Base-by-base conservation (phyloP, 1,140 invertebrate genomes). In the Leptopilina clavipes region DNA sequence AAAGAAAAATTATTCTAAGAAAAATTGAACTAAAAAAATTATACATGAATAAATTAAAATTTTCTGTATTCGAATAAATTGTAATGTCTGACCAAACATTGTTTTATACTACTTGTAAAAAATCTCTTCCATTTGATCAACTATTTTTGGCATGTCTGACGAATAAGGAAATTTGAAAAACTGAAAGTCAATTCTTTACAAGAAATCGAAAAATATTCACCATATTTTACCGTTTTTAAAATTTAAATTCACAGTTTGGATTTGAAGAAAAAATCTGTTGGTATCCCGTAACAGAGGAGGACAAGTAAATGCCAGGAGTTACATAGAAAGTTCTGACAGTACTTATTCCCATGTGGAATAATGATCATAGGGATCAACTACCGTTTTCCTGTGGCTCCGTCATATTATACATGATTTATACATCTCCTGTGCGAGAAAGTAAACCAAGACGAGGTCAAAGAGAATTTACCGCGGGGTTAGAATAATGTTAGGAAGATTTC, bases 401-500 rank as follows among this genome's bases (percentile, higher is more conserved):
- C 59, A 65, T 37, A 65, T 65, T 65, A 37, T 31, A 65, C 59
- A 65, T 65, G 59, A 65, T 65, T 65, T 65, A 65, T 65, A 65
- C 25, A 65, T 65, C 59, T 65, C 59, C 5, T 31, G 25, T 65
- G 59, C n/a, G 25, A 40, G 37, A 65, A 65, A 65, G 59, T 65
- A 65, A 31, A 31, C 59, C 22, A 65, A 65, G 59, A 65, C 22
- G 59, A 65, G 59, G 59, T 65, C 59, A 65, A 65, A 37, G 59
- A 65, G 59, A 65, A 65, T 65, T 65, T 65, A 65, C 59, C 59
- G 22, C 19, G 59, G 59, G 25, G 22, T 22, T 65, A 65, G 59
- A 65, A 65, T 65, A 65, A 65, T 65, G 59, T 65, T 65, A 31
- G 59, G 22, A 65, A 65, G 59, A 65, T 65, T 65, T 65, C 59